Conservation (phyloP, 1,140 invertebrate genomes). For the Neodiprion fabricii region DNA sequence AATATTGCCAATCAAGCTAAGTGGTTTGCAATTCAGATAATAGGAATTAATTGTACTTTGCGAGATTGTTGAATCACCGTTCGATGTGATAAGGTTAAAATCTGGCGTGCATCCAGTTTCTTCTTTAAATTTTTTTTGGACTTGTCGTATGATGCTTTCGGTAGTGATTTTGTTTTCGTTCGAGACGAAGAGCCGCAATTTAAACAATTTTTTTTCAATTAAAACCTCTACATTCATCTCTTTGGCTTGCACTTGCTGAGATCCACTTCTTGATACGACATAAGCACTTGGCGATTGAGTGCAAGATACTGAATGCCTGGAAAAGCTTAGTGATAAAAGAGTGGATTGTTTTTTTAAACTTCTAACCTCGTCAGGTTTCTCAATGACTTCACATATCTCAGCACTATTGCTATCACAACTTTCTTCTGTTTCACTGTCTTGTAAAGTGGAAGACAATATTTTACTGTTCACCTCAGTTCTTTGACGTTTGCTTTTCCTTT, state of each 20-base stretch:
- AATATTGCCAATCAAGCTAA: constrained; percentile 39
- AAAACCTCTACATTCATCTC: constrained; percentile 36
- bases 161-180: constrained; percentile 33
- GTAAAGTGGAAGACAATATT: background rate
- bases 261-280: background rate
- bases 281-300: constrained; percentile 33
- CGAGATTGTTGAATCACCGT: constrained; percentile 27
- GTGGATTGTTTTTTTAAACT: constrained; percentile 33
- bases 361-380: background rate
- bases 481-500: constrained; percentile 32
- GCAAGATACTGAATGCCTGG: constrained; percentile 28
- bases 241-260: constrained; percentile 2
- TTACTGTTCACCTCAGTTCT: constrained; percentile 9
- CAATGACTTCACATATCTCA: constrained; percentile 11
- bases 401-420: constrained; percentile 27
- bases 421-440: constrained; percentile 10
- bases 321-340: constrained; percentile 42
- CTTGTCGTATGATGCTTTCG: constrained; percentile 27
- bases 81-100: constrained; percentile 36
- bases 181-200: constrained; percentile 39
- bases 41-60: constrained; percentile 32
- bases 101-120: constrained; percentile 43
- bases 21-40: constrained; percentile 28
- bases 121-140: constrained; percentile 35
- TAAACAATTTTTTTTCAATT: constrained; percentile 38